phyloP scores from a whole-genome alignment of 1,140 invertebrate genomes.

The Zaprionus vittiger region DNA sequence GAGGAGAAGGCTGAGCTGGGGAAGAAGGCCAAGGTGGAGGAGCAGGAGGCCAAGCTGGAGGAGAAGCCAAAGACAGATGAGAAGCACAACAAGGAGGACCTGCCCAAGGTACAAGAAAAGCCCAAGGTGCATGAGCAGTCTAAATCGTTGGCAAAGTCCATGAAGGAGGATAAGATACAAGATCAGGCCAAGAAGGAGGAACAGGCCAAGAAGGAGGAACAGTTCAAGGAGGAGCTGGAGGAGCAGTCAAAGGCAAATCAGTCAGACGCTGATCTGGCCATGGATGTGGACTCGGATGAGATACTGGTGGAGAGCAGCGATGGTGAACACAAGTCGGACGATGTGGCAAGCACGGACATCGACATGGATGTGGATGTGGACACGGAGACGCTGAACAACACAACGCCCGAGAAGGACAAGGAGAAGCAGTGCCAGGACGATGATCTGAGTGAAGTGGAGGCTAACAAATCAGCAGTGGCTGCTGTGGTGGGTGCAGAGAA shows the following conservation, averaged over 20 bases:
- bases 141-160: neutral
- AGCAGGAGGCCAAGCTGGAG: neutral
- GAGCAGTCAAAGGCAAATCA: neutral
- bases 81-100: neutral
- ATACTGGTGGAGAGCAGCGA: conserved; percentile 52
- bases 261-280: neutral
- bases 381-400: conserved; percentile 38
- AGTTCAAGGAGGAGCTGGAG: no score
- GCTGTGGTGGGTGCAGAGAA: conserved; percentile 11
- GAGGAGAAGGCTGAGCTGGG: neutral
- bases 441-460: neutral
- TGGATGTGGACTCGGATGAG: conserved; percentile 25
- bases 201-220: no score
- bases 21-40: neutral
- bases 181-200: no score
- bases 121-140: neutral
- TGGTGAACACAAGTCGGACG: conserved; percentile 12
- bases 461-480: neutral
- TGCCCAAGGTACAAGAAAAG: no score
- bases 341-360: conserved; percentile 37
- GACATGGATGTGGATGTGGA: conserved; percentile 59
- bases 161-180: neutral
- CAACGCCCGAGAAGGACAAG: conserved; percentile 12
- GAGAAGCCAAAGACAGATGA: neutral
- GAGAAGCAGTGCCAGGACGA: neutral